Evolutionary conservation across 1,140 invertebrate species (phyloP).

Genomic region (Anastrepha obliqua): DNA sequence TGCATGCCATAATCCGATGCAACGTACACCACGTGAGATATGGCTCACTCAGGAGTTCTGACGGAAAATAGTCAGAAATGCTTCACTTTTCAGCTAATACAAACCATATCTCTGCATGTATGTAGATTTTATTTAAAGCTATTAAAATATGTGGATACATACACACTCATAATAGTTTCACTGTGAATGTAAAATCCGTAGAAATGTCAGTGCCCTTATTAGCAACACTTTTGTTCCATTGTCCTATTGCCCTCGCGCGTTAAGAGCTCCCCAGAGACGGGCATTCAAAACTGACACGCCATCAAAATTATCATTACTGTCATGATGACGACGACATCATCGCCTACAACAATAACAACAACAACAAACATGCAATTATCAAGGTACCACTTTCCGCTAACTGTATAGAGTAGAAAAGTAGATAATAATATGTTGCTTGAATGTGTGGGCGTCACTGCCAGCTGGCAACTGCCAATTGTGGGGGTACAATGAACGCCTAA

Average conservation of each 20-base stretch:
- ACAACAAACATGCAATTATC: not conserved
- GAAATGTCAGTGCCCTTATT: conserved; percentile 32
- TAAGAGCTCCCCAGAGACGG: not conserved
- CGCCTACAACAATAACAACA: not conserved
- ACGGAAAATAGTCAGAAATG: too few relatives aligned
- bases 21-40: too few relatives aligned
- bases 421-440: conserved; percentile 42
- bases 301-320: conserved; percentile 14
- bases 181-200: not conserved
- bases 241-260: not conserved
- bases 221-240: not conserved
- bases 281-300: conserved; percentile 18
- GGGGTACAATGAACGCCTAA: not conserved
- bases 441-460: conserved; percentile 24
- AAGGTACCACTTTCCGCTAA: not conserved
- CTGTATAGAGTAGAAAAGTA: not conserved
- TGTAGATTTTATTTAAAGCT: too few relatives aligned
- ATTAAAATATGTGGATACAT: too few relatives aligned
- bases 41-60: too few relatives aligned
- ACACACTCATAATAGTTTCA: not conserved
- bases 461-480: not conserved
- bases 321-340: not conserved
- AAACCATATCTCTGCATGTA: too few relatives aligned
- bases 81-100: too few relatives aligned
- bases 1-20: too few relatives aligned